Evolutionary conservation across 2,888 invertebrate genomes (phyloP), one percentile per base, ranked within the genome.

Genomic region (Cosmia pyralina): DNA sequence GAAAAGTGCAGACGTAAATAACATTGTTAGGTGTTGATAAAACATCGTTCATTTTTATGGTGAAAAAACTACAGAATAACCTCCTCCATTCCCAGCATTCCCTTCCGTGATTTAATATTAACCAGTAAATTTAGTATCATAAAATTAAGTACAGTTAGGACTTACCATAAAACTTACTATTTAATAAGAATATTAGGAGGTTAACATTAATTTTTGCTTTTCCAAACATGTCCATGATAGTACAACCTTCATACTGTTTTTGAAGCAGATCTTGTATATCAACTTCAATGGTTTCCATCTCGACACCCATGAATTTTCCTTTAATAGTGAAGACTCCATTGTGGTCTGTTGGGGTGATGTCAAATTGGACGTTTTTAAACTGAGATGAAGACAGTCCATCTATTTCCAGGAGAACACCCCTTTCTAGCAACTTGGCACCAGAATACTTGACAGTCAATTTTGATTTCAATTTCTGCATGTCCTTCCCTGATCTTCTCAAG

Each of bases 201-300:
- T 98, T 98, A 28, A 98, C 97, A 89, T 98, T 98, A 83, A 98
- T 97, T 92, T 97, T 97, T 38, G 98, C 98, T 91, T 97, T 97
- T n/a, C 97, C 98, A 89, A 98, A 98, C 96, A 98, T 97, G 85
- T 97, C 97, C 97, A 98, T 98, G 41, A 98, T 97, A 44, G 97
- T 96, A 60, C 97, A 97, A 38, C 98, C 98, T 90, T 98, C 98
- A 86, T 97, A 98, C 90, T 98, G 98, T 78, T 97, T 96, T 89
- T 98, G 97, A 28, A 98, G 94, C 52, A 98, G 93, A 88, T 98
- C 97, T 95, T 98, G 97, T 84, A 98, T 97, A 80, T 97, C 97
- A 22, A 98, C 93, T 58, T 98, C 97, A 44, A 98, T 96, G 74
- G 97, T 97, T 88, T 98, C 98, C 97, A 98, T 97, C 87, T 97